Evolutionary conservation across 92 coral and sea anemone genomes (phyloP).

Genomic region (Virgularia gustaviana): DNA sequence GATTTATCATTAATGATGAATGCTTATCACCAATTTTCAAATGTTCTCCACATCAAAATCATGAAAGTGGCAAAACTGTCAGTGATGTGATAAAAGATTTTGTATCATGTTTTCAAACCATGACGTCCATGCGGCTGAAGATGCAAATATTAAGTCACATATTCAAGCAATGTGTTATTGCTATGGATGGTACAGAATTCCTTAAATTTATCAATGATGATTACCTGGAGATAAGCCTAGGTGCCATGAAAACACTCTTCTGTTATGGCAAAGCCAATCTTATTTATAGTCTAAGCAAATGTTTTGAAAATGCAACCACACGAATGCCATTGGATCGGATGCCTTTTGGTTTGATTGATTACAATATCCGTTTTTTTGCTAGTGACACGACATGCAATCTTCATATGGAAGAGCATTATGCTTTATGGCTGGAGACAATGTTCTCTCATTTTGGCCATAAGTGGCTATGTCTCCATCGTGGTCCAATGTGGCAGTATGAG

Average conservation of each 20-base stretch:
- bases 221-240: constrained; percentile 36
- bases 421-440: constrained; percentile 56
- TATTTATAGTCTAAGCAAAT: constrained; percentile 17
- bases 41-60: neutral
- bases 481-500: constrained; percentile 67
- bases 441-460: constrained; percentile 64
- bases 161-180: neutral
- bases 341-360: constrained; percentile 57
- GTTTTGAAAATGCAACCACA: constrained; percentile 27
- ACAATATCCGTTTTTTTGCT: constrained; percentile 50
- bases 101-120: neutral
- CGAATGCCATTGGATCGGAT: constrained; percentile 60
- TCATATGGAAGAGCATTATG: constrained; percentile 48
- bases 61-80: neutral
- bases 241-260: constrained; percentile 45
- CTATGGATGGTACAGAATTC: constrained; percentile 19
- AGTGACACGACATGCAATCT: constrained; percentile 26
- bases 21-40: constrained; percentile 14
- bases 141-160: neutral
- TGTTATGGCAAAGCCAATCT: constrained; percentile 36
- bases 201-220: constrained; percentile 41
- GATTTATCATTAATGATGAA: neutral
- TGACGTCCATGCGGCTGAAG: neutral
- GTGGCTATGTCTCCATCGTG: constrained; percentile 52
- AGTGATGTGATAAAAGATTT: constrained; percentile 1